Conservation (phyloP, 2,888 invertebrate species). For the Pheosia tremula region DNA sequence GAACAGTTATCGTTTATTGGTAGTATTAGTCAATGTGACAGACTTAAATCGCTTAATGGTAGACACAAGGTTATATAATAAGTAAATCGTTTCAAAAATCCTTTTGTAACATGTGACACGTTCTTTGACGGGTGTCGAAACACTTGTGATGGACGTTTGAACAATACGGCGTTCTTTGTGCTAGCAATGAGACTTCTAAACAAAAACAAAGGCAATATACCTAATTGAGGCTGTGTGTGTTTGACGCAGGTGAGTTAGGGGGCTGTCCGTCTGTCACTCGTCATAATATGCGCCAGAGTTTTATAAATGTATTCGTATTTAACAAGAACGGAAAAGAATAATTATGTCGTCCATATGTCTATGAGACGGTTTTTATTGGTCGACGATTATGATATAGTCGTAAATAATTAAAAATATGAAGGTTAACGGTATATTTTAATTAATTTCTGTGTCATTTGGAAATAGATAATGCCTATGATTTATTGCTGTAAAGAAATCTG, state of each 20-base stretch:
- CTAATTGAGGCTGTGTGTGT: constrained; percentile 62
- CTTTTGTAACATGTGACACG: constrained; percentile 67
- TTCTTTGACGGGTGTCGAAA: constrained; percentile 77
- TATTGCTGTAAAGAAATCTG: not conserved
- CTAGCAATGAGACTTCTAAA: constrained; percentile 60
- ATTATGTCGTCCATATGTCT: constrained; percentile 44
- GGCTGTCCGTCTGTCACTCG: constrained; percentile 64
- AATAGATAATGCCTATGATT: not conserved
- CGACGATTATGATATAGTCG: not conserved
- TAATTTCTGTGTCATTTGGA: not conserved
- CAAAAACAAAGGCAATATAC: constrained; percentile 67
- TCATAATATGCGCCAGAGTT: constrained; percentile 43
- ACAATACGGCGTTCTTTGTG: constrained; percentile 68
- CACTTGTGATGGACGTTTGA: constrained; percentile 62
- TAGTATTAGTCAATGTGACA: constrained; percentile 49
- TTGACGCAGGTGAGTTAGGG: constrained; percentile 69
- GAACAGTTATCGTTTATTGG: constrained; percentile 29
- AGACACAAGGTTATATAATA: constrained; percentile 59
- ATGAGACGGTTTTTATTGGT: constrained; percentile 20
- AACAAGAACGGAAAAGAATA: constrained; percentile 49
- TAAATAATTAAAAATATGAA: not conserved
- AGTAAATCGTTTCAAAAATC: constrained; percentile 49
- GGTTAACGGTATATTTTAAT: not conserved
- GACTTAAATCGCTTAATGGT: constrained; percentile 47
- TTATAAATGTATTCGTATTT: constrained; percentile 68